Evolutionary conservation across 2,888 invertebrate genomes (phyloP).

Genomic region (Sicus ferrugineus): DNA sequence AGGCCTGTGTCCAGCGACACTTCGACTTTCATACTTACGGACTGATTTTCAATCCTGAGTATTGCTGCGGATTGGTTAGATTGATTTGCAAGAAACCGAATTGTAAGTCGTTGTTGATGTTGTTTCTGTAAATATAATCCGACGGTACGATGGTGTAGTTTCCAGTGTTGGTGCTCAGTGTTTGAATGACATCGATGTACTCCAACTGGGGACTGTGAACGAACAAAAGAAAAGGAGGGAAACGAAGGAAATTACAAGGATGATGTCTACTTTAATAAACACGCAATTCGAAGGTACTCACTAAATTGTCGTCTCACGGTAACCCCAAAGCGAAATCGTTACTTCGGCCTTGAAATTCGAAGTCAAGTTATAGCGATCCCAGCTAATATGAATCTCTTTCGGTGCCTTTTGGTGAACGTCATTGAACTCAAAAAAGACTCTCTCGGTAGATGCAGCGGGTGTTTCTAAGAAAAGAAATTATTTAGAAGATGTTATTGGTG

Average conservation of each 20-base stretch:
- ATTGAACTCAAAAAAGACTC: slow-evolving; percentile 81
- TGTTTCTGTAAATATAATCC: slow-evolving; percentile 75
- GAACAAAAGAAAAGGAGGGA: slow-evolving; percentile 21
- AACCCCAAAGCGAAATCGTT: slow-evolving; percentile 88
- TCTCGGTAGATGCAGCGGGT: slow-evolving; percentile 85
- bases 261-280: not conserved
- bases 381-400: slow-evolving; percentile 78
- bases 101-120: slow-evolving; percentile 77
- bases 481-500: too few species aligned
- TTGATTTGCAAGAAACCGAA: slow-evolving; percentile 90
- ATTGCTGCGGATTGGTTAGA: slow-evolving; percentile 78
- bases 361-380: slow-evolving; percentile 88
- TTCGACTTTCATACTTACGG: slow-evolving; percentile 72
- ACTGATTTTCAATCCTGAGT: slow-evolving; percentile 72
- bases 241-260: not conserved
- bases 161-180: slow-evolving; percentile 75
- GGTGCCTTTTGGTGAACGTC: slow-evolving; percentile 78
- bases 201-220: slow-evolving; percentile 75
- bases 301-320: slow-evolving; percentile 80
- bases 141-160: slow-evolving; percentile 77
- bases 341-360: slow-evolving; percentile 79
- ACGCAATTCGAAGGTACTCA: slow-evolving; percentile 39
- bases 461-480: slow-evolving; percentile 72
- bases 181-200: slow-evolving; percentile 79
- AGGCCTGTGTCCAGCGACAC: not conserved